phyloP scores from a whole-genome alignment of 2,797 vertebrate species.

The Spinus pinus region DNA sequence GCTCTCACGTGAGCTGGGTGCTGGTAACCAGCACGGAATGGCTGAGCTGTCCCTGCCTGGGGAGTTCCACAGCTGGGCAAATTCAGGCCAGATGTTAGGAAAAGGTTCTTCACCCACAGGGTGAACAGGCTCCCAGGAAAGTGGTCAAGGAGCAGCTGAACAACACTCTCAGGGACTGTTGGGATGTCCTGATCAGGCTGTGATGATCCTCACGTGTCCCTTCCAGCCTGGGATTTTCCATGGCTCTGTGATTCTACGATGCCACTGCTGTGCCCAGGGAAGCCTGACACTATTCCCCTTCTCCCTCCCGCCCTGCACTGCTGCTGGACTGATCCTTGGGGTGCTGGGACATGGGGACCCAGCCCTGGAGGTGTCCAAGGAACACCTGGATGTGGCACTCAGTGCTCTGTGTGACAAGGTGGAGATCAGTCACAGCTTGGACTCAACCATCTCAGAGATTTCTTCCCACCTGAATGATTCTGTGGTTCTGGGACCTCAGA shows the following conservation, averaged over 20 bases:
- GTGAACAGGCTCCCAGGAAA: not conserved
- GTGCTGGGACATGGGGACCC: not conserved
- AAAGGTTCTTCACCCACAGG: not conserved
- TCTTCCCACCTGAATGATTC: not conserved
- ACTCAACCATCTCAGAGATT: too few species aligned
- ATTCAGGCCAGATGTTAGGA: not conserved
- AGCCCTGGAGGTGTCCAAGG: not conserved
- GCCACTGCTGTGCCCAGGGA: not conserved
- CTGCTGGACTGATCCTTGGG: not conserved
- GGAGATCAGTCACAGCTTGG: rapidly evolving
- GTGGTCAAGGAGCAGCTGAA: not conserved
- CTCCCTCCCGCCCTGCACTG: rapidly evolving
- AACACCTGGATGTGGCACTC: not conserved
- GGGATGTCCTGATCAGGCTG: not conserved
- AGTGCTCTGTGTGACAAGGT: not conserved
- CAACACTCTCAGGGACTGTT: not conserved
- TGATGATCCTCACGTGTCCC: rapidly evolving
- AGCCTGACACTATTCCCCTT: rapidly evolving
- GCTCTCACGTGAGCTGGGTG: not conserved
- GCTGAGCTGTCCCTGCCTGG: not conserved
- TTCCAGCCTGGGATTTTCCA: not conserved
- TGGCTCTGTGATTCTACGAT: not conserved
- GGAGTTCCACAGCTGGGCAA: not conserved
- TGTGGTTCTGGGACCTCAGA: not conserved
- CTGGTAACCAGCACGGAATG: rapidly evolving